Base-by-base conservation (phyloP, 1,140 invertebrate genomes). In the Linepithema humile region DNA sequence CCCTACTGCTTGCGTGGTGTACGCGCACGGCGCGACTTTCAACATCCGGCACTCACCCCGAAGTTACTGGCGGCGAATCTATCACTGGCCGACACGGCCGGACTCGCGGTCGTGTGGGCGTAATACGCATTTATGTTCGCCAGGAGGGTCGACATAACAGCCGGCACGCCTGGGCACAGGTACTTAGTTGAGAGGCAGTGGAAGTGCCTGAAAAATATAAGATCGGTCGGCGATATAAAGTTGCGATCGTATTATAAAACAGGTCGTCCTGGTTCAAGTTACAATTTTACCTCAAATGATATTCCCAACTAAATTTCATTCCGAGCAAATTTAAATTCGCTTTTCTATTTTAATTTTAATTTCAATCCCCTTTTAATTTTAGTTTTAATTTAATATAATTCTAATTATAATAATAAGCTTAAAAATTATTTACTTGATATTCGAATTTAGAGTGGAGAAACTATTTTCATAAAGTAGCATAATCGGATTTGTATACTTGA, bases 121-220 rank as follows among this genome's bases (percentile, higher is more conserved):
- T 99, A 99, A 95, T 99, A 99, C 83, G 99, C 99, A 94, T 99
- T 99, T 90, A 99, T 99, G 94, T 99, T 99, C 32, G 99, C 99
- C 85, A 99, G 95, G 4, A 99, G 95, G 38, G 98, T 99, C 88
- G 98, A 99, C 98, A 99, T 99, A 17, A 99, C 98, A 10, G 99
- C 99, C 17, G 99, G 99, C 5, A 99, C 99, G 62, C 99, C 99
- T 50, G 98, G 97, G 94, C 99, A 99, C 89, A 99, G 96, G 95
- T 99, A 99, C 95, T 99, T 99, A 7, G 99, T 99, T 15, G 99
- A 99, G 57, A 99, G 96, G 95, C 99, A 99, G 94, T 99, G 99
- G 94, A 99, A 99, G 94, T 99, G 98, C 17, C 98, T 99, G 95
- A 26, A 96, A 96, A 55, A 70, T 10, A 57, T 3, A 48, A 80